These are phyloP conservation scores for Babylonia areolata DNA, from an alignment of 1,140 invertebrate genomes.

Conservation along the genomic window DNA sequence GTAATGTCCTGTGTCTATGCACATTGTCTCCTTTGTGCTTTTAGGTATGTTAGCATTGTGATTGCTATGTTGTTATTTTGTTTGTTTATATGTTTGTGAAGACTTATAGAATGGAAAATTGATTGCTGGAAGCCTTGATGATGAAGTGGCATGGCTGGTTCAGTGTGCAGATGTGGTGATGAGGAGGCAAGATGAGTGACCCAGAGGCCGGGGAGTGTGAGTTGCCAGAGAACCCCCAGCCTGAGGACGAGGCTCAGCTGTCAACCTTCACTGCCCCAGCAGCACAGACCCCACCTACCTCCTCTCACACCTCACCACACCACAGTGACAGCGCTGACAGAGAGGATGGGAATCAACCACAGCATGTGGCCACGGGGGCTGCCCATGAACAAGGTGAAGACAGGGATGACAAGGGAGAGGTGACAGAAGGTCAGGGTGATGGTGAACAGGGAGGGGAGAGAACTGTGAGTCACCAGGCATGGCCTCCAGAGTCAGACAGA, in stretches of 20 bases:
- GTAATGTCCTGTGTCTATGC: too few relatives aligned
- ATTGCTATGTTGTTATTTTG: too few relatives aligned
- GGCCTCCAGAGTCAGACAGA: background rate
- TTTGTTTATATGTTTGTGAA: too few relatives aligned
- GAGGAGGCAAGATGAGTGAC: slow-evolving; percentile 21
- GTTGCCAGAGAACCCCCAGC: slow-evolving; percentile 23
- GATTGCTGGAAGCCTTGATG: background rate
- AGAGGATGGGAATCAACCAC: background rate
- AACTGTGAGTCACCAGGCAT: background rate
- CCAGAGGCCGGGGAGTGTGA: background rate
- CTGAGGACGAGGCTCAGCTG: slow-evolving; percentile 27
- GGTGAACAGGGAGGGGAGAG: background rate
- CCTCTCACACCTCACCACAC: background rate
- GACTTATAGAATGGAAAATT: too few relatives aligned
- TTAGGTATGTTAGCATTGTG: too few relatives aligned
- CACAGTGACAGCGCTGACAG: background rate
- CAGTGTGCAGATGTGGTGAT: slow-evolving; percentile 3
- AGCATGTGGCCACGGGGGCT: background rate
- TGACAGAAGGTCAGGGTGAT: background rate
- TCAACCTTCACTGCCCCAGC: background rate
- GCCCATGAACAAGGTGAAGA: background rate
- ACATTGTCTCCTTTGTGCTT: too few relatives aligned
- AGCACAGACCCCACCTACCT: background rate
- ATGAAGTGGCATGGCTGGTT: background rate
- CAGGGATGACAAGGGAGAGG: background rate